Percentiles rank a stretch among this genome's conserved stretches.
These are phyloP conservation scores for Laterallus jamaicensis DNA, from an alignment of 2,113 vertebrate species.

Conservation along the genomic window DNA sequence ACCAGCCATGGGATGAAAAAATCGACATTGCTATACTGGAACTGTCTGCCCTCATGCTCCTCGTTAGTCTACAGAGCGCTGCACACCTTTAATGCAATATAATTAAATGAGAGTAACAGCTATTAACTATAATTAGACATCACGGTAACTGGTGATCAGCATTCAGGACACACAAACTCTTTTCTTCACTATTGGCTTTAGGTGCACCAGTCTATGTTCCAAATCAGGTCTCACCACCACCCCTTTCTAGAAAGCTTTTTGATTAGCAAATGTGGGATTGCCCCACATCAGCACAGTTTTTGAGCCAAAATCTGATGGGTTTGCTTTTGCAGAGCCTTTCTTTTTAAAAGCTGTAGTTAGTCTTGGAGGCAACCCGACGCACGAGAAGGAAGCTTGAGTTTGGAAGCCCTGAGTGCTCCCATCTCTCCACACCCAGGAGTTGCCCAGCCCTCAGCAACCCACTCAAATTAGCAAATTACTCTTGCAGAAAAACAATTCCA, in stretches of 20 bases:
- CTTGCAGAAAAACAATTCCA: neutral
- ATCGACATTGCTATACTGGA: neutral
- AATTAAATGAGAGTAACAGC: neutral
- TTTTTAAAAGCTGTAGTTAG: neutral
- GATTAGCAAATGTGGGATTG: neutral
- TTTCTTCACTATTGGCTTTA: neutral
- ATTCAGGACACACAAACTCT: neutral
- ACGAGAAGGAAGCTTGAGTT: neutral
- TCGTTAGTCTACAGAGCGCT: neutral
- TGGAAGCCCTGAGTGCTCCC: neutral
- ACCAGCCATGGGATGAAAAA: neutral
- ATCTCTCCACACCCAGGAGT: neutral
- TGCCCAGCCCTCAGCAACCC: neutral
- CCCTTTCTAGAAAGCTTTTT: neutral
- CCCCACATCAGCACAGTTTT: neutral
- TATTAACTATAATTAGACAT: neutral
- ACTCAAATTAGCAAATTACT: neutral
- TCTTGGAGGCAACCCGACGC: neutral
- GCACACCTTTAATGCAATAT: neutral
- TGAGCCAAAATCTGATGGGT: rapidly evolving
- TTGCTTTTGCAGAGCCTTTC: neutral
- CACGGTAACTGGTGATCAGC: neutral
- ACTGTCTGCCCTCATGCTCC: neutral
- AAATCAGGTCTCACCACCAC: neutral
- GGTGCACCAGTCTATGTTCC: neutral